Conservation (phyloP, 2,797 vertebrate genomes). For the Acipenser oxyrinchus region DNA sequence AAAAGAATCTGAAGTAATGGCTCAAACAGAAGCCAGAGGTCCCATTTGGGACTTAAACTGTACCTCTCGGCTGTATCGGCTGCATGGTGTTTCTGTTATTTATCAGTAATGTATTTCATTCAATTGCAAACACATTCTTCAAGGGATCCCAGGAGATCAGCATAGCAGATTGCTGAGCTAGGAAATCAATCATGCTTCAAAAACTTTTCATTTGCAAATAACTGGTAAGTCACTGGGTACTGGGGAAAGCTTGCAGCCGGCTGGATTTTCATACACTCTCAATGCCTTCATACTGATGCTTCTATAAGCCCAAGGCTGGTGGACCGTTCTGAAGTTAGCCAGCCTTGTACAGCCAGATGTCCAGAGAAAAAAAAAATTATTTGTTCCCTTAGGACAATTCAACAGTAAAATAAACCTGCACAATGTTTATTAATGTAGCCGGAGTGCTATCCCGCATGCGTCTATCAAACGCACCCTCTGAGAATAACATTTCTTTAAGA, state of each 20-base stretch:
- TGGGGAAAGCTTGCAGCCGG: background rate
- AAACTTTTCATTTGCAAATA: slow-evolving; percentile 7
- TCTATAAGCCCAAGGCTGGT: background rate
- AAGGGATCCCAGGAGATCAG: slow-evolving; percentile 17
- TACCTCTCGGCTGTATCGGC: slow-evolving; percentile 4
- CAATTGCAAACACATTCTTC: slow-evolving; percentile 16
- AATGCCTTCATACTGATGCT: background rate
- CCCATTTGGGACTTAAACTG: background rate
- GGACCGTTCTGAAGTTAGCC: background rate
- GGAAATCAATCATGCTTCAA: slow-evolving; percentile 26
- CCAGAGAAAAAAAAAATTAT: background rate
- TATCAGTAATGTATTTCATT: slow-evolving; percentile 27
- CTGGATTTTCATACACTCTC: background rate
- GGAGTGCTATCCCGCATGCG: background rate
- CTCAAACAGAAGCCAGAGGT: background rate
- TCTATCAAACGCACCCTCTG: background rate
- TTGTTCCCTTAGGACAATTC: background rate
- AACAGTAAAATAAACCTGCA: background rate
- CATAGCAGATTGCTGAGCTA: slow-evolving; percentile 24
- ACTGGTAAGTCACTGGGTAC: background rate
- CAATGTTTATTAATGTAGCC: background rate
- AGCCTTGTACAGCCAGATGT: background rate
- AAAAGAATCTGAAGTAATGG: no score
- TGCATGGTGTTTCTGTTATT: slow-evolving; percentile 18
- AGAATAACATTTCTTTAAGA: slow-evolving; percentile 1